Evolutionary conservation across 1,140 invertebrate species (phyloP).

Genomic region (Drosophila nikananu): DNA sequence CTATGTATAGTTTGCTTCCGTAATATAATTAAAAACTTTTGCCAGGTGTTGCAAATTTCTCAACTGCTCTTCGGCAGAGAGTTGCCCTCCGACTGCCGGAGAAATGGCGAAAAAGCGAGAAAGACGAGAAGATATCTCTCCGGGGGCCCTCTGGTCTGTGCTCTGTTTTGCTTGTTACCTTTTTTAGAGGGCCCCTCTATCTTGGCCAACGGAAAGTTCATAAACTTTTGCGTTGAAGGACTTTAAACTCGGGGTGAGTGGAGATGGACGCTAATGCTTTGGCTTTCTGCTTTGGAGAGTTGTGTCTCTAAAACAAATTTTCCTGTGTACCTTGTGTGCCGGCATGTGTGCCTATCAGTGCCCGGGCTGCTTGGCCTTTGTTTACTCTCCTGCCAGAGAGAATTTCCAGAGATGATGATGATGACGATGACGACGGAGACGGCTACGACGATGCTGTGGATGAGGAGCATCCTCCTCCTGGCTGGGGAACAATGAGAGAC

Average conservation of each 20-base stretch:
- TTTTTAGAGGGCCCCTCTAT: slow-evolving; percentile 40
- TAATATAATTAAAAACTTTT: slow-evolving; percentile 84
- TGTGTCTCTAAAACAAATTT: slow-evolving; percentile 73
- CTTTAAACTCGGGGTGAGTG: slow-evolving; percentile 66
- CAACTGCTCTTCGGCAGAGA: slow-evolving; percentile 50
- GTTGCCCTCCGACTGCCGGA: slow-evolving; percentile 63
- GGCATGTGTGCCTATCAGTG: slow-evolving; percentile 31
- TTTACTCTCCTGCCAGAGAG: slow-evolving; percentile 53
- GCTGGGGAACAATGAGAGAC: slow-evolving; percentile 40
- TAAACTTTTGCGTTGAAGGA: slow-evolving; percentile 63
- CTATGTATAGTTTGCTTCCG: slow-evolving; percentile 54
- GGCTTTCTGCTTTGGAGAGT: slow-evolving; percentile 57
- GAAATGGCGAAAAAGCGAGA: slow-evolving; percentile 46
- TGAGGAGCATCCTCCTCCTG: slow-evolving; percentile 8
- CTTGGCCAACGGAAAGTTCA: slow-evolving; percentile 50
- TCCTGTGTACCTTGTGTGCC: slow-evolving; percentile 62
- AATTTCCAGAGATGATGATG: slow-evolving; percentile 37
- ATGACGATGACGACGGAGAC: slow-evolving; percentile 15
- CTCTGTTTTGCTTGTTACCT: slow-evolving; percentile 64
- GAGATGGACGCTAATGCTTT: slow-evolving; percentile 62
- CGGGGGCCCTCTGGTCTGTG: slow-evolving; percentile 27
- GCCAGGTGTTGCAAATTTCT: slow-evolving; percentile 82
- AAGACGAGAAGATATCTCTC: slow-evolving; percentile 51
- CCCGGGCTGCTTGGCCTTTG: slow-evolving; percentile 51
- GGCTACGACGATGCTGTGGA: slow-evolving; percentile 22